Evolutionary conservation across 2,888 invertebrate genomes (phyloP).

Genomic region (Agriotes lineatus): DNA sequence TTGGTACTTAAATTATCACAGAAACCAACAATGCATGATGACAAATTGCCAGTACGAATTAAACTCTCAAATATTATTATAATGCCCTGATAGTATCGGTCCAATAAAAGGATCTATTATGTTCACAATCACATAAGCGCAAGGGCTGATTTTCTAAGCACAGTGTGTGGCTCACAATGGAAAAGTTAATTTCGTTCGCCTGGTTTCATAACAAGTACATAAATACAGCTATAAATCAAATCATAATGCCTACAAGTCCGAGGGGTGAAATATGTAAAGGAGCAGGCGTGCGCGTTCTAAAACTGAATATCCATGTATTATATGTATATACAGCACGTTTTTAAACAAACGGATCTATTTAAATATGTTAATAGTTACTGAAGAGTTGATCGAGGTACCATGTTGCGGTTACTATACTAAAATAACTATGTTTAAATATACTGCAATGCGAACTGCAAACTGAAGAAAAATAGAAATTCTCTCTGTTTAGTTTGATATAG

Average conservation of each 20-base stretch:
- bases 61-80: slow-evolving; percentile 41
- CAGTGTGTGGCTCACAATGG: slow-evolving; percentile 45
- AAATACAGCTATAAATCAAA: slow-evolving; percentile 62
- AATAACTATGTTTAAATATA: too few relatives aligned
- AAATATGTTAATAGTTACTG: too few relatives aligned
- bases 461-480: too few relatives aligned
- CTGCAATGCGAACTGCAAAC: too few relatives aligned
- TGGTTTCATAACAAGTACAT: slow-evolving; percentile 62
- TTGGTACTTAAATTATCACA: too few relatives aligned
- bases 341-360: not conserved
- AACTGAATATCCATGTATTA: too few relatives aligned
- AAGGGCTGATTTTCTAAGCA: slow-evolving; percentile 37
- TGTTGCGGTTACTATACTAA: too few relatives aligned
- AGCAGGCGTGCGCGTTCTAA: too few relatives aligned
- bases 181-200: slow-evolving; percentile 53
- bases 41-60: slow-evolving; percentile 28
- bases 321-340: too few relatives aligned
- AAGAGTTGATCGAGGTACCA: too few relatives aligned
- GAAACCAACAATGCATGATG: too few relatives aligned
- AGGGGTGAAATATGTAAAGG: slow-evolving; percentile 18
- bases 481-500: too few relatives aligned
- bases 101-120: slow-evolving; percentile 43
- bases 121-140: slow-evolving; percentile 34
- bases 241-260: slow-evolving; percentile 53
- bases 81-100: slow-evolving; percentile 46